phyloP scores from a whole-genome alignment of 2,888 invertebrate genomes.

The Cephus sareptanus region DNA sequence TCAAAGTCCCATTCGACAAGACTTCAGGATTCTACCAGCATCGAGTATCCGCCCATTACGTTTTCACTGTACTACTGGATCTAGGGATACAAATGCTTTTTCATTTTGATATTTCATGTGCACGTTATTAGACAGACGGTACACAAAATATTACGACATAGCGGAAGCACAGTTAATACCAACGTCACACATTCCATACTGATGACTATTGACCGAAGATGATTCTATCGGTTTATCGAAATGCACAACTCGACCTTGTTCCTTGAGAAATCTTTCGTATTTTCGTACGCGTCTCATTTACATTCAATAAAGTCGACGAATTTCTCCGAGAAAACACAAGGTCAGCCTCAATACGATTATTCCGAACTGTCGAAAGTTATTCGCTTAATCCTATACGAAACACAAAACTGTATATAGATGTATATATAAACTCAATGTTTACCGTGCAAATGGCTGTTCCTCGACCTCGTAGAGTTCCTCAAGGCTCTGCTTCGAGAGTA shows the following conservation, averaged over 20 bases:
- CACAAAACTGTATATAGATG: not conserved
- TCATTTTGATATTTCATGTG: not conserved
- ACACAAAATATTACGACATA: not conserved
- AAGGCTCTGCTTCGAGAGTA: constrained; percentile 63
- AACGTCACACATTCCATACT: not conserved
- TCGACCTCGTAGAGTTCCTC: constrained; percentile 65
- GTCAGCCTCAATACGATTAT: not conserved
- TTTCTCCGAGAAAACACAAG: not conserved
- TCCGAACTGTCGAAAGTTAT: not conserved
- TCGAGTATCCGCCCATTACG: not conserved
- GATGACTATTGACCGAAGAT: not conserved
- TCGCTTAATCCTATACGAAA: not conserved
- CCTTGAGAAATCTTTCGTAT: not conserved
- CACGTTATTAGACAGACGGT: not conserved
- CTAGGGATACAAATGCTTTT: not conserved
- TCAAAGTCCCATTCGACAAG: not conserved
- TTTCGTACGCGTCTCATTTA: not conserved
- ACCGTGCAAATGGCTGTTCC: constrained; percentile 66
- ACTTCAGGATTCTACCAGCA: not conserved
- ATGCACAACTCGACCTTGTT: not conserved
- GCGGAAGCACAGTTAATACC: not conserved
- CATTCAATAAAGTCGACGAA: not conserved
- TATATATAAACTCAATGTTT: constrained; percentile 26
- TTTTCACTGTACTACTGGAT: no score
- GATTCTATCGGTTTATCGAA: not conserved